Evolutionary conservation across 2,888 invertebrate genomes (phyloP).

Genomic region (Steromphala cineraria): DNA sequence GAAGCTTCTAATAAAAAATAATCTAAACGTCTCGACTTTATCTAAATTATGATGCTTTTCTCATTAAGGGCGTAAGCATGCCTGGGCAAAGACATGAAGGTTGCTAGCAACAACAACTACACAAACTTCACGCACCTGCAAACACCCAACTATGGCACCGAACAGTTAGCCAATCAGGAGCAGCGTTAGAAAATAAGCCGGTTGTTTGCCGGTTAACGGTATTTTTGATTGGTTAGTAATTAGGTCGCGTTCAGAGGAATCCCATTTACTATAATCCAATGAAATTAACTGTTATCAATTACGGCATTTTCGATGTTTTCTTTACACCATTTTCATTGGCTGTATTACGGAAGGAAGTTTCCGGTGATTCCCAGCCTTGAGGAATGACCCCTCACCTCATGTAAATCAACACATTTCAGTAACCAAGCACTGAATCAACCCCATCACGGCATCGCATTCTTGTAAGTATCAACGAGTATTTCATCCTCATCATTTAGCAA

Average conservation of each 20-base stretch:
- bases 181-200: background rate
- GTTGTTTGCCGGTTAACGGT: background rate
- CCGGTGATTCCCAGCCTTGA: slow-evolving; percentile 1
- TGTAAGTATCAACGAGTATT: background rate
- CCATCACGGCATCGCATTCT: background rate
- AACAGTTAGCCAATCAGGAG: background rate
- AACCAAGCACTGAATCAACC: background rate
- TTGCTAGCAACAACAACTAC: slow-evolving; percentile 1
- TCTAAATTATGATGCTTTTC: background rate
- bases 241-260: background rate
- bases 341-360: background rate
- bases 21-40: background rate
- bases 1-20: no score
- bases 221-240: background rate
- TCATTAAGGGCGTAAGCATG: background rate
- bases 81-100: background rate
- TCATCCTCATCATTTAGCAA: no score
- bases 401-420: slow-evolving; percentile 4
- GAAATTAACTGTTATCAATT: background rate
- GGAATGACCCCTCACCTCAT: background rate
- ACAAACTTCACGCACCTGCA: slow-evolving; percentile 8
- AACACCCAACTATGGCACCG: slow-evolving; percentile 4
- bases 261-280: background rate
- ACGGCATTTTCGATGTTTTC: background rate
- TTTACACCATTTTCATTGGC: background rate